Percentiles rank a stretch among this genome's conserved stretches.
phyloP scores from a whole-genome alignment of 1,140 invertebrate species.

The Neomicropteryx cornuta region DNA sequence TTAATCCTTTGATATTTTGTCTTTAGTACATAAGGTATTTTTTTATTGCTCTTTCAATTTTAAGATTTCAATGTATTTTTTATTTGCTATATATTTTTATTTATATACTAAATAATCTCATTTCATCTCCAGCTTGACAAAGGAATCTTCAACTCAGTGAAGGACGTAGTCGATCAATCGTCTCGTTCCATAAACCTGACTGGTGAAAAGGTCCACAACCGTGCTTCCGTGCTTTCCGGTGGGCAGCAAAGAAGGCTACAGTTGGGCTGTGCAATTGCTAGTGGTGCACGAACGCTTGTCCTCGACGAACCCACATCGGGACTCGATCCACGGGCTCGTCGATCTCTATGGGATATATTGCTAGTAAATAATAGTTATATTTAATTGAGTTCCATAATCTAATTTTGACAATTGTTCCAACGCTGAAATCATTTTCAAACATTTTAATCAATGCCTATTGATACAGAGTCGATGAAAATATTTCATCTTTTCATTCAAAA shows the following conservation, averaged over 20 bases:
- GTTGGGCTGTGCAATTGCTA: constrained; percentile 42
- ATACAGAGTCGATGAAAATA: no score
- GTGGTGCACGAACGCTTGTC: constrained; percentile 50
- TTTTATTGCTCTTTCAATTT: constrained; percentile 10
- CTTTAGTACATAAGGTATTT: no score
- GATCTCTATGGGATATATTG: constrained; percentile 85
- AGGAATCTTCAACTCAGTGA: constrained; percentile 15
- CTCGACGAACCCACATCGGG: constrained; percentile 92
- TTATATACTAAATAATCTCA: constrained; percentile 2
- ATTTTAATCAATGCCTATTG: no score
- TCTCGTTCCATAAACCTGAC: constrained; percentile 20
- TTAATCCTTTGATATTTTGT: no score
- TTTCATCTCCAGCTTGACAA: constrained; percentile 16
- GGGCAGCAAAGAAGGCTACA: constrained; percentile 43
- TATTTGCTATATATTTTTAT: background rate
- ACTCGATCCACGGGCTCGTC: constrained; percentile 84
- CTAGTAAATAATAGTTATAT: constrained; percentile 17
- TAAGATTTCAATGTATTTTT: background rate
- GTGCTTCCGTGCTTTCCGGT: constrained; percentile 35
- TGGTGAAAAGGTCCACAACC: constrained; percentile 21
- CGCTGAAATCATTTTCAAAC: no score
- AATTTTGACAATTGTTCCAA: no score
- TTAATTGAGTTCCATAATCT: no score
- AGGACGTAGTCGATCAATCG: constrained; percentile 14
- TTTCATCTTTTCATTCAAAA: no score